Base-by-base conservation (phyloP, 1,140 invertebrate genomes). In the Matsumurasca onukii region DNA sequence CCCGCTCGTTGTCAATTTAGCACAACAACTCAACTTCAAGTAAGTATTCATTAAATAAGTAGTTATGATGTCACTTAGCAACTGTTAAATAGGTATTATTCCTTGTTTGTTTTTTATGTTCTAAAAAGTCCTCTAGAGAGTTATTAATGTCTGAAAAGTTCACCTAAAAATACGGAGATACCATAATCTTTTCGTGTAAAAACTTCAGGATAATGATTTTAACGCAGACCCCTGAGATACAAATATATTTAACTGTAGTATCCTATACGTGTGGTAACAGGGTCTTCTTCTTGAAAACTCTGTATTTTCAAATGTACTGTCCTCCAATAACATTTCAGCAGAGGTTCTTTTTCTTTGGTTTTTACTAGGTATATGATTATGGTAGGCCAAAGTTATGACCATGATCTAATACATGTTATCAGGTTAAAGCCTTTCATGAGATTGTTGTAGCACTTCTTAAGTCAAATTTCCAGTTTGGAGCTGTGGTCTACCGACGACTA, bases 401-500 rank as follows among this genome's bases (percentile, higher is more conserved):
- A 66, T 17, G 31, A 34, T n/a, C 25, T 39, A 49, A 27, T 66
- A n/a, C 27, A 66, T 25, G 30, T 12, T 49, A 49, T 2, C 31
- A 25, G n/a, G n/a, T n/a, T 2, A 66, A 39, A 66, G 20, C 30
- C 15, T 17, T 20, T 27, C 27, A 48, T 49, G 27, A 34, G 2
- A 66, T 66, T 25, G 22, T 29, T 12, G 15, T 49, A 27, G 17
- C 5, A 49, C n/a, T 45, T 2, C 25, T 51, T 51, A n/a, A 45
- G 12, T 45, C 25, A 29, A 29, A 22, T 24, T 70, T 68, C 9
- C 72, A 84, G 82, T 27, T 79, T 80, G 48, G 79, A 83, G 51
- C 72, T 83, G 57, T 78, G 75, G 34, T 81, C 83, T 70, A 78
- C 81, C 31, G 79, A 82, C 52, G 75, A 82, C 34, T 85, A 83